A percentile compares a stretch with the other conserved stretches of the same genome.
These are phyloP conservation scores for Paelopatides confundens DNA, from an alignment of 53 echinoderm and acorn worm genomes.

Conservation along the genomic window DNA sequence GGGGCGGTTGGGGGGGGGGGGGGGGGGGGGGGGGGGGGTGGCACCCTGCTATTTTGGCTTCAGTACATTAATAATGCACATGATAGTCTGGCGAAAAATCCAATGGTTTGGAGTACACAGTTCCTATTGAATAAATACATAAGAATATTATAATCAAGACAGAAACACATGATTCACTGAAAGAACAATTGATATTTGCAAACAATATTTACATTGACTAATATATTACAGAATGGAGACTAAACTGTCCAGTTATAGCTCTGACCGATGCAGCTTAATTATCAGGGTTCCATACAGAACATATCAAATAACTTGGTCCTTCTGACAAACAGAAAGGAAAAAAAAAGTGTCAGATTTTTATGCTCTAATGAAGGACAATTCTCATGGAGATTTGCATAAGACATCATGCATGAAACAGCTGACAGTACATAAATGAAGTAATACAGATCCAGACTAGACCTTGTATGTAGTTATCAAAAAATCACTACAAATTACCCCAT, in stretches of 20 bases:
- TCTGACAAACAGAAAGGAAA: not conserved
- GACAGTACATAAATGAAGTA: too few species aligned
- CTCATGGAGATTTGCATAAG: too few species aligned
- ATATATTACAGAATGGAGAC: constrained; percentile 5
- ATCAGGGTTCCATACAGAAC: not conserved
- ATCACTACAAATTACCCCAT: too few species aligned
- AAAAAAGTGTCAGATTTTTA: not conserved
- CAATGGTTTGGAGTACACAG: too few species aligned
- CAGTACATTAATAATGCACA: too few species aligned
- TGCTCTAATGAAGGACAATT: too few species aligned
- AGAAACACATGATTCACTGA: not conserved
- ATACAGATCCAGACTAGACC: too few species aligned
- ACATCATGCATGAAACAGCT: too few species aligned
- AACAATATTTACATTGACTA: constrained; percentile 35
- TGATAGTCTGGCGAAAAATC: too few species aligned
- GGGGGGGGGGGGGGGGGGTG: not conserved
- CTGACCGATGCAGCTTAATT: not conserved
- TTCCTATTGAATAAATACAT: not conserved
- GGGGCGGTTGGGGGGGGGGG: not conserved
- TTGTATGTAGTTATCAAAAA: too few species aligned
- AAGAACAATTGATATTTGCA: constrained; percentile 41
- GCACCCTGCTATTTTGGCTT: too few species aligned
- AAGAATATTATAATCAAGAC: too few species aligned
- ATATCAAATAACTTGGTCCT: not conserved
- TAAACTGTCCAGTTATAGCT: not conserved